These are phyloP conservation scores for Hippocampus guttulatus DNA, from an alignment of 2,113 vertebrate species.

Conservation along the genomic window DNA sequence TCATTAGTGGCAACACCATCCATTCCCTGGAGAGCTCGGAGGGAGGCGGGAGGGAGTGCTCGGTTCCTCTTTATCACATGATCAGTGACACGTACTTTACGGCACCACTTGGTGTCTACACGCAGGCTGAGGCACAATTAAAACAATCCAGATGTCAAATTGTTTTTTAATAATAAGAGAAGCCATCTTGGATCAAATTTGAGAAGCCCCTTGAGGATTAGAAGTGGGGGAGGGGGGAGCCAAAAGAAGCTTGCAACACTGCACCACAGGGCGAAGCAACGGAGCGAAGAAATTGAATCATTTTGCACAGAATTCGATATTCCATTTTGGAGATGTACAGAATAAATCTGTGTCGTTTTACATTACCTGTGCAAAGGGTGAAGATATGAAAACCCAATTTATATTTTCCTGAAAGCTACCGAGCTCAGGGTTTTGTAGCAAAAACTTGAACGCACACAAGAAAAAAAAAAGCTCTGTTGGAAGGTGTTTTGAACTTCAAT, in stretches of 20 bases:
- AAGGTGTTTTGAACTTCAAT: too few relatives aligned
- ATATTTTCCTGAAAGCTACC: too few relatives aligned
- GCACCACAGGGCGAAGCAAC: constrained; percentile 10
- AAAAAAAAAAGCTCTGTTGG: too few relatives aligned
- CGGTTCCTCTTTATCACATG: constrained; percentile 25
- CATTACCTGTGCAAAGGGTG: too few relatives aligned
- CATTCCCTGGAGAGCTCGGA: constrained; percentile 26
- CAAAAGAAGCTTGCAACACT: constrained; percentile 8
- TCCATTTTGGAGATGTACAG: background rate
- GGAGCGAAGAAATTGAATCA: background rate
- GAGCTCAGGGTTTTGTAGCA: too few relatives aligned
- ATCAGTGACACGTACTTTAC: constrained; percentile 16
- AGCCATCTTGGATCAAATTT: constrained; percentile 28
- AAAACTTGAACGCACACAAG: too few relatives aligned
- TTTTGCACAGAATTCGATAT: background rate
- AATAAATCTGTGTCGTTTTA: too few relatives aligned
- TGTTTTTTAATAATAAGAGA: constrained; percentile 26
- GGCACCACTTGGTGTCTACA: constrained; percentile 3
- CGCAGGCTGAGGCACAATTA: constrained; percentile 18
- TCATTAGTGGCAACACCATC: constrained; percentile 32
- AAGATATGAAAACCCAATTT: too few relatives aligned
- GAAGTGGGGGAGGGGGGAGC: constrained; percentile 7
- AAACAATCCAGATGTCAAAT: constrained; percentile 39
- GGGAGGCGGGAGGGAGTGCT: constrained; percentile 2
- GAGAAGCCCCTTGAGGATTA: constrained; percentile 15